Evolutionary conservation across 2,113 vertebrate species (phyloP).

Genomic region (Oncorhynchus gorbuscha): DNA sequence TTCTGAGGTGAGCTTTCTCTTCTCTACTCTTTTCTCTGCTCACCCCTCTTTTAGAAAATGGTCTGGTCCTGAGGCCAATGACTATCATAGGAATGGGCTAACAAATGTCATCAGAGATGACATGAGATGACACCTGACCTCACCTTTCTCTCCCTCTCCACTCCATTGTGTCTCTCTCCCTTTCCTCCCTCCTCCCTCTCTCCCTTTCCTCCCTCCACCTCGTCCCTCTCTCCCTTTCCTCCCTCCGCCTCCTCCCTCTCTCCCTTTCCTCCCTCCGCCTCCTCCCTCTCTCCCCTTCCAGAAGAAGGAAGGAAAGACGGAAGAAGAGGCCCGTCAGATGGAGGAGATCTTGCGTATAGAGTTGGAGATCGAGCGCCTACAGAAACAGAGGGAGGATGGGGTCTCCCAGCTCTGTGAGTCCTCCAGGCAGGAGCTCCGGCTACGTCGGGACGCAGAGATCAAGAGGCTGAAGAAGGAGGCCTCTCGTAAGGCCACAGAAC

Average conservation of each 20-base stretch:
- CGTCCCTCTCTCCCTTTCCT: too few species aligned
- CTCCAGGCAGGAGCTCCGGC: slow-evolving; percentile 80
- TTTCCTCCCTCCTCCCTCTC: too few species aligned
- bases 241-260: not conserved
- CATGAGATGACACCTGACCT: not conserved
- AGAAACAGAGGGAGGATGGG: slow-evolving; percentile 83
- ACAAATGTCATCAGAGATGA: not conserved
- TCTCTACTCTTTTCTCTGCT: not conserved
- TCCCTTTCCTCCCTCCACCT: too few species aligned
- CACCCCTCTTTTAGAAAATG: not conserved
- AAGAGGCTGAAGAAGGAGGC: slow-evolving; percentile 86
- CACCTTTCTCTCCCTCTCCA: too few species aligned
- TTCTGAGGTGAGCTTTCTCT: slow-evolving; percentile 31
- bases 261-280: not conserved
- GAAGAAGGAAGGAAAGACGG: slow-evolving; percentile 28
- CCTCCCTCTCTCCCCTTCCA: not conserved
- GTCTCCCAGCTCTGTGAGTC: slow-evolving; percentile 83
- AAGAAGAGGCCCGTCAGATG: slow-evolving; percentile 84
- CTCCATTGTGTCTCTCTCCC: not conserved
- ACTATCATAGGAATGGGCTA: not conserved
- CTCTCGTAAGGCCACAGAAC: slow-evolving; percentile 85
- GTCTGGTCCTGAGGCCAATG: not conserved
- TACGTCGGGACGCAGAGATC: slow-evolving; percentile 83
- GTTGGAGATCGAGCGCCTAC: slow-evolving; percentile 86
- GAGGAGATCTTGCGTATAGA: slow-evolving; percentile 88